phyloP scores from a whole-genome alignment of 2,888 invertebrate genomes.

The Cephus sareptanus region DNA sequence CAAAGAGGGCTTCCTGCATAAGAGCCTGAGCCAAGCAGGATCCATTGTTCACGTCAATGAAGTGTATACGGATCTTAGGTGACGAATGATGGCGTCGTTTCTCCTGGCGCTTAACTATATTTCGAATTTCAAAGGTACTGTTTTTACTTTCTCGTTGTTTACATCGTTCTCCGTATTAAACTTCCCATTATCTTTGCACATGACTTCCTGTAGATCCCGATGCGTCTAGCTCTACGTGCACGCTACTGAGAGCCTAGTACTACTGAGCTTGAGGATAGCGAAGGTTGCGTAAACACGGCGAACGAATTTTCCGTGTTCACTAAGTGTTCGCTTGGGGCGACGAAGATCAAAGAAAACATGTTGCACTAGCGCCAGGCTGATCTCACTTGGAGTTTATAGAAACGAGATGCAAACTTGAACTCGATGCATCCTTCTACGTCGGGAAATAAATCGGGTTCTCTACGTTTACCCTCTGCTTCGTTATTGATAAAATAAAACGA shows the following conservation, averaged over 20 bases:
- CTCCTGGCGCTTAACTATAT: background rate
- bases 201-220: background rate
- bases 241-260: background rate
- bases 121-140: background rate
- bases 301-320: conserved; percentile 7
- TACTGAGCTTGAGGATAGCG: background rate
- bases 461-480: background rate
- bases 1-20: background rate
- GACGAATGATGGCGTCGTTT: background rate
- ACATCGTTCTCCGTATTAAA: background rate
- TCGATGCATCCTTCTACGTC: background rate
- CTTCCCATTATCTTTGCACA: background rate
- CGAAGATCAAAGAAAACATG: conserved; percentile 20
- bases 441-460: background rate
- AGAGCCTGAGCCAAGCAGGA: background rate
- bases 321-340: conserved; percentile 14
- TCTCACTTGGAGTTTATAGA: background rate
- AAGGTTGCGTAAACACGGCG: conserved; percentile 12
- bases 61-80: background rate
- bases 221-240: background rate
- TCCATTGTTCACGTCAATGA: background rate
- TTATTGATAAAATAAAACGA: background rate
- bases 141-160: background rate
- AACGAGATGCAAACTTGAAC: background rate
- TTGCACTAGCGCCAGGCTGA: background rate